A percentile compares a stretch with the other conserved stretches of the same genome.
phyloP scores from a whole-genome alignment of 2,888 invertebrate species.

The Mimas tiliae region DNA sequence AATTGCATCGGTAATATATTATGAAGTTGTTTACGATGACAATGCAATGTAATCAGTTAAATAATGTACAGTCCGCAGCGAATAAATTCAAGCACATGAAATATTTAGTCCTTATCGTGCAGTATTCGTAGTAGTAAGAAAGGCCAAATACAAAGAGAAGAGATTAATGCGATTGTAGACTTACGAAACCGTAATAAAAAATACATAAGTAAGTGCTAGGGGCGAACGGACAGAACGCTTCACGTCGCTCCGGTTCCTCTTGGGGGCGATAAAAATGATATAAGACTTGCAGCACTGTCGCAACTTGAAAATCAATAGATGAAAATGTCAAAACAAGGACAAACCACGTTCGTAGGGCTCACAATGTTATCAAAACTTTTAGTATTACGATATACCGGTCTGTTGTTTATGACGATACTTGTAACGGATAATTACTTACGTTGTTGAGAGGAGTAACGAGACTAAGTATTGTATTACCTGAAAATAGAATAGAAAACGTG shows the following conservation, averaged over 20 bases:
- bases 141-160: conserved; percentile 34
- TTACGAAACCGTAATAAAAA: conserved; percentile 65
- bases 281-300: conserved; percentile 60
- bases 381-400: conserved; percentile 13
- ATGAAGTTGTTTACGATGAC: background rate
- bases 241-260: conserved; percentile 57
- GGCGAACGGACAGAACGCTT: conserved; percentile 60
- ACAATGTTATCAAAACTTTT: conserved; percentile 28
- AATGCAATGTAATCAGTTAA: background rate
- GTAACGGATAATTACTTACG: conserved; percentile 22
- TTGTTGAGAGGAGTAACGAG: background rate
- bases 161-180: conserved; percentile 55
- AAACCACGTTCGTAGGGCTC: conserved; percentile 34
- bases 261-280: conserved; percentile 74
- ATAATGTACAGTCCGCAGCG: background rate
- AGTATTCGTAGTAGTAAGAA: conserved; percentile 18
- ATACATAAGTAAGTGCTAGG: conserved; percentile 61
- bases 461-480: conserved; percentile 16
- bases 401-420: conserved; percentile 10
- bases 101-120: background rate
- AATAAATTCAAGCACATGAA: background rate
- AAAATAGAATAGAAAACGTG: background rate
- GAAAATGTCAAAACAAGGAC: conserved; percentile 65
- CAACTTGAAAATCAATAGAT: conserved; percentile 64
- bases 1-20: background rate